phyloP scores from a whole-genome alignment of 2,888 invertebrate species.

The Penaeus monodon region DNA sequence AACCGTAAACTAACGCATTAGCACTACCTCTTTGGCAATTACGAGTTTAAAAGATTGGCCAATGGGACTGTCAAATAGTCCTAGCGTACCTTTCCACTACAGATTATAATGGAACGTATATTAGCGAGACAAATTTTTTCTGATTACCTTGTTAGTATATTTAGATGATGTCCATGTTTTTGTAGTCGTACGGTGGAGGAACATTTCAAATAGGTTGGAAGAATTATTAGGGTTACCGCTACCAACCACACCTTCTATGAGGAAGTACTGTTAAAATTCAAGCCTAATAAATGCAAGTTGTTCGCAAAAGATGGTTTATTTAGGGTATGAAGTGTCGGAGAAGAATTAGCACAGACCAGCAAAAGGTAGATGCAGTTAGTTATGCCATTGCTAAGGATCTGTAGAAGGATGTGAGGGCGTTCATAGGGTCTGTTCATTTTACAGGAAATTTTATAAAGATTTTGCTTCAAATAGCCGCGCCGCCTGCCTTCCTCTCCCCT shows the following conservation, averaged over 20 bases:
- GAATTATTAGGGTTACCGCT: neutral
- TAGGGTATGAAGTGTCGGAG: neutral
- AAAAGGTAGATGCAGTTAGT: no score
- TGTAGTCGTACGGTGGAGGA: no score
- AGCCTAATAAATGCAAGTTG: neutral
- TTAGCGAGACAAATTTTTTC: neutral
- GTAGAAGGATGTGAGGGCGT: no score
- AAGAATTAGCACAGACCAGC: no score
- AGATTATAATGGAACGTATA: neutral
- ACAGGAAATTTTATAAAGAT: no score
- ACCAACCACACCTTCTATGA: no score
- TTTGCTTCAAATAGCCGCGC: no score
- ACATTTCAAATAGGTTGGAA: neutral
- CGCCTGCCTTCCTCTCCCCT: no score
- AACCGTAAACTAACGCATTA: neutral
- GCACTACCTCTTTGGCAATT: neutral
- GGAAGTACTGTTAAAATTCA: neutral
- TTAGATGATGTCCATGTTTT: neutral
- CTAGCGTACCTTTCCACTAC: neutral
- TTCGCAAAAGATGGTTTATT: neutral
- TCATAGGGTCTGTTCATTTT: no score
- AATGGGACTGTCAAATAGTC: slow-evolving; percentile 8
- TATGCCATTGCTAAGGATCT: no score
- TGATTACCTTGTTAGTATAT: neutral
- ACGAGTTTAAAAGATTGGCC: neutral